These are phyloP conservation scores for Myripristis murdjan DNA, from an alignment of 2,797 vertebrate species.

Conservation along the genomic window DNA sequence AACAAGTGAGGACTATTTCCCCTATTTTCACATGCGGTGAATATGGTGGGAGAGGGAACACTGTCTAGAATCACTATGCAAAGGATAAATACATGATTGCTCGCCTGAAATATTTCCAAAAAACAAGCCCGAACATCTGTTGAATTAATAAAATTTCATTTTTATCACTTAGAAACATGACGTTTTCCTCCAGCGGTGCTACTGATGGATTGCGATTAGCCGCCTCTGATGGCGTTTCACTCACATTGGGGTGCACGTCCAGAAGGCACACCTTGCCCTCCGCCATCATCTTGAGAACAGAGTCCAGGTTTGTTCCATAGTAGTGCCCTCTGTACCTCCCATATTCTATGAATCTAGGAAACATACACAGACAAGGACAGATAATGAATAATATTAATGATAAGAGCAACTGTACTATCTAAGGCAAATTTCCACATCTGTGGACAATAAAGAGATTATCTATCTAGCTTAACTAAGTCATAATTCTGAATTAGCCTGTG, in stretches of 20 bases:
- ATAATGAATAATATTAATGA: too few relatives aligned
- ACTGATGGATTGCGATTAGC: background rate
- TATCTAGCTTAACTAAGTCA: too few relatives aligned
- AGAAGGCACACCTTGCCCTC: constrained; percentile 93
- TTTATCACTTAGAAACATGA: background rate
- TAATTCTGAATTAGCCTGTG: too few relatives aligned
- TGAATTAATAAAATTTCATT: background rate
- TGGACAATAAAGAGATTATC: too few relatives aligned
- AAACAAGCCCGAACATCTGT: background rate
- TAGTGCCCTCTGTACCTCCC: constrained; percentile 92
- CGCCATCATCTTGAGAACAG: constrained; percentile 88
- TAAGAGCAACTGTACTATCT: too few relatives aligned
- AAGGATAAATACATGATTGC: too few relatives aligned
- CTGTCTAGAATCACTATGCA: too few relatives aligned
- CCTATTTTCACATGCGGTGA: too few relatives aligned
- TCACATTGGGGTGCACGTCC: constrained; percentile 69
- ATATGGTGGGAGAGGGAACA: too few relatives aligned
- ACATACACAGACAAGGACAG: constrained; percentile 4
- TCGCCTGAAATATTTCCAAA: too few relatives aligned
- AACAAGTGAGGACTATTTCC: too few relatives aligned
- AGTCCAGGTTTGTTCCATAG: constrained; percentile 93
- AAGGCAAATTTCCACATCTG: too few relatives aligned
- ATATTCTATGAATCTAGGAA: constrained; percentile 92
- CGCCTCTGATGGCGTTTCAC: constrained; percentile 24
- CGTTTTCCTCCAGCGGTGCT: background rate